These are phyloP conservation scores for Halcyon badia DNA, from an alignment of 2,797 vertebrate species.

Conservation along the genomic window DNA sequence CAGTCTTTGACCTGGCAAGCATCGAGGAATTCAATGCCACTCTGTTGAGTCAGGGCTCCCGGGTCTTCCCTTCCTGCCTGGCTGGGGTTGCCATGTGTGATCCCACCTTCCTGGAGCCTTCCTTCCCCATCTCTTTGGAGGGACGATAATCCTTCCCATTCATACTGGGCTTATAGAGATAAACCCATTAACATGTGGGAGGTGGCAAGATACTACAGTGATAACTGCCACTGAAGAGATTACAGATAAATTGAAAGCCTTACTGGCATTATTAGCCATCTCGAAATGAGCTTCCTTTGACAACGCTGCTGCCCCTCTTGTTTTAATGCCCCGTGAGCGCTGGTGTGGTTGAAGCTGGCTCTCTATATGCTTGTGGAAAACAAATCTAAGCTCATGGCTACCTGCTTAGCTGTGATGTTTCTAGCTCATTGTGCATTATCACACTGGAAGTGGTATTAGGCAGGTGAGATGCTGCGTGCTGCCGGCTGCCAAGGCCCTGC, in stretches of 20 bases:
- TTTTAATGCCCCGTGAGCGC: neutral
- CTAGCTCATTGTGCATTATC: neutral
- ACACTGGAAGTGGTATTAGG: neutral
- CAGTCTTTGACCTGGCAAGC: neutral
- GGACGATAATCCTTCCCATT: neutral
- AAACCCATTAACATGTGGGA: neutral
- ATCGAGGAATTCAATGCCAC: neutral
- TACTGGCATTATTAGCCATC: neutral
- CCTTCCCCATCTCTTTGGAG: neutral
- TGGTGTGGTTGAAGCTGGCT: neutral
- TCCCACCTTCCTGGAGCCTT: neutral
- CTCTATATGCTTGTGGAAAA: neutral
- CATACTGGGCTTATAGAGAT: neutral
- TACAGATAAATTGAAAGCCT: neutral
- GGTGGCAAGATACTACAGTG: neutral
- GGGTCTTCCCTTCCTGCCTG: neutral
- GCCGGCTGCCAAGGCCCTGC: neutral
- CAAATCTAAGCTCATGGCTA: neutral
- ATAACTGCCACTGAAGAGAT: neutral
- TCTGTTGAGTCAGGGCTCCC: neutral
- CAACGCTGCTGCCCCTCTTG: neutral
- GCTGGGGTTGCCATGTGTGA: neutral
- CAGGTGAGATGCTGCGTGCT: neutral
- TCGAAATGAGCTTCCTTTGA: neutral
- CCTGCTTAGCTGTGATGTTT: neutral